Evolutionary conservation across 2,888 invertebrate genomes (phyloP).

Genomic region (Tetranychus truncatus): DNA sequence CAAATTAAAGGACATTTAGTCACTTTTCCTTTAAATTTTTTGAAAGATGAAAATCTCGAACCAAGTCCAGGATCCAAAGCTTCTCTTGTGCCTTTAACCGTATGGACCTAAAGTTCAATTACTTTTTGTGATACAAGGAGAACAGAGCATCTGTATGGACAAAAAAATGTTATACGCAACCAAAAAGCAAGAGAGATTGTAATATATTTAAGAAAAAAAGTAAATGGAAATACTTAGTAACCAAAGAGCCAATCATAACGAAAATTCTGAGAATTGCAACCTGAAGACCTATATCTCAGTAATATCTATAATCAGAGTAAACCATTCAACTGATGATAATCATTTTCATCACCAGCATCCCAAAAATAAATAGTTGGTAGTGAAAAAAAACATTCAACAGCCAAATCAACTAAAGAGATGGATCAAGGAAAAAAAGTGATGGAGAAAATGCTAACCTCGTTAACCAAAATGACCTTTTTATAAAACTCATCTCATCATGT

Average conservation of each 20-base stretch:
- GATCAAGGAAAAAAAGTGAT: neutral
- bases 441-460: neutral
- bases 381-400: neutral
- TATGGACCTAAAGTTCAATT: constrained; percentile 54
- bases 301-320: neutral
- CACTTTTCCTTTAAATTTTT: constrained; percentile 66
- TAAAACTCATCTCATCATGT: neutral
- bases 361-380: neutral
- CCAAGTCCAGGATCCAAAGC: constrained; percentile 68
- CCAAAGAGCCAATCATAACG: too few species aligned
- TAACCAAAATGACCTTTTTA: neutral
- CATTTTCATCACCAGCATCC: neutral
- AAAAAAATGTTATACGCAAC: too few species aligned
- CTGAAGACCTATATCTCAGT: too few species aligned
- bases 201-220: too few species aligned
- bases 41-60: constrained; percentile 64
- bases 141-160: neutral
- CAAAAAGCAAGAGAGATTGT: too few species aligned
- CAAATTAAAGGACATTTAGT: constrained; percentile 66
- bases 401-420: neutral
- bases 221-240: too few species aligned
- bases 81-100: constrained; percentile 70
- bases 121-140: neutral
- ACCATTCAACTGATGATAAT: neutral
- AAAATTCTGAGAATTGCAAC: too few species aligned